Conservation (phyloP, 1,140 invertebrate genomes). For the Teleogryllus occipitalis region DNA sequence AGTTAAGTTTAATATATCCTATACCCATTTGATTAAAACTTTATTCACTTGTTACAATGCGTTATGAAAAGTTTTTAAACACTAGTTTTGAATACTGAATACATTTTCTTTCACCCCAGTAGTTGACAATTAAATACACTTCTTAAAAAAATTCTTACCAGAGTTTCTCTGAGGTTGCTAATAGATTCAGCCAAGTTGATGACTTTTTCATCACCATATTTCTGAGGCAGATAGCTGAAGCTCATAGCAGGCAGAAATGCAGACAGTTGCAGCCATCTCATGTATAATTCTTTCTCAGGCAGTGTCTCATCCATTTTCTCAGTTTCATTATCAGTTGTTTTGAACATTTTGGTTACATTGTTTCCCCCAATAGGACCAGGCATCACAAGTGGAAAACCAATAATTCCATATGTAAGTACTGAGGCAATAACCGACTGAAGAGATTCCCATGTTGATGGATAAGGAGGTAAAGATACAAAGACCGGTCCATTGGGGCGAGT, state of each 20-base stretch:
- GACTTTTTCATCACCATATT: constrained; percentile 68
- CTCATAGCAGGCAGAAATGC: constrained; percentile 87
- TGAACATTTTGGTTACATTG: constrained; percentile 8
- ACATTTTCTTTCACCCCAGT: neutral
- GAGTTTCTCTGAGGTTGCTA: constrained; percentile 63
- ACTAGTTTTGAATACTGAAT: neutral
- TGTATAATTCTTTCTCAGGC: constrained; percentile 79
- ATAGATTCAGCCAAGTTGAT: constrained; percentile 67
- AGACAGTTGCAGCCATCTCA: constrained; percentile 90
- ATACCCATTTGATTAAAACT: too few species aligned
- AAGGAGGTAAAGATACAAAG: constrained; percentile 77
- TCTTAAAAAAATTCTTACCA: constrained; percentile 38
- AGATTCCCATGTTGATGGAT: constrained; percentile 81
- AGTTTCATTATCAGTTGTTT: constrained; percentile 40
- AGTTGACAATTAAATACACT: too few species aligned
- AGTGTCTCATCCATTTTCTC: constrained; percentile 49
- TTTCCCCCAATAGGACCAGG: constrained; percentile 90
- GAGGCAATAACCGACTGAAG: constrained; percentile 77
- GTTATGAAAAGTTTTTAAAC: neutral
- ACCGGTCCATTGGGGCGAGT: constrained; percentile 71
- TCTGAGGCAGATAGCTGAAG: constrained; percentile 80
- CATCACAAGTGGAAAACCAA: constrained; percentile 86
- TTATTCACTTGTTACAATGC: too few species aligned
- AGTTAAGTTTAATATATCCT: too few species aligned
- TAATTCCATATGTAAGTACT: constrained; percentile 73